Evolutionary conservation across 2,113 vertebrate genomes (phyloP), one percentile per base, ranked within the genome.

Genomic region (Alosa alosa): DNA sequence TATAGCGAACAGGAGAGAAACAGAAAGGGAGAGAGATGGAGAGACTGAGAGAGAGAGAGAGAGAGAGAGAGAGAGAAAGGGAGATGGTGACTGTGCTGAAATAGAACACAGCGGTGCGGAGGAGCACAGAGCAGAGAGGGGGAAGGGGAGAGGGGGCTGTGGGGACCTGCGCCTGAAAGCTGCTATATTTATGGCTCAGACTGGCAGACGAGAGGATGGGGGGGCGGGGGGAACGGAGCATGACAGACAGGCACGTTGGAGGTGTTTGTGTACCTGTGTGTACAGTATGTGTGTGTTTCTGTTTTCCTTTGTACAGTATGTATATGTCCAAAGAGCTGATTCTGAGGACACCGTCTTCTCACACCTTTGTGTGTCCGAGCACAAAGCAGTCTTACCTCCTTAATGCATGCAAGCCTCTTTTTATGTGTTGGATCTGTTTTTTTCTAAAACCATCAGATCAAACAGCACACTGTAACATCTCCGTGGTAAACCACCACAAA

Each of bases 71-170:
- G 60, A 47, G 25, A 81, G 25, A 57, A 72, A 85, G 81, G 13
- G 86, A 86, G 86, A 84, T 89, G 91, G 89, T 89, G 91, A 90
- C 84, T 9, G 83, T 89, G 88, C 87, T 83, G 88, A 94, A 93
- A 92, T 90, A 88, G 92, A 94, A 85, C 89, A 85, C 81, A 86
- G 57, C 84, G 83, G 83, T 88, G 86, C 82, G 85, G 85, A 84
- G 82, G 82, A 89, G 84, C 1, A 75, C 91, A 46, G 83, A 84
- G 84, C 68, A 82, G 60, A 60, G 50, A 36, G 82, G 60, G 81
- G 11, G 31, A 6, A 36, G 72, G 36, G 9, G 83, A 55, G 4
- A 10, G 31, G 46, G 8, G 44, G 50, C 41, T 50, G 81, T 46
- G 45, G 83, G 25, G 36, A 36, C 52, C 52, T 64, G 60, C 7